Evolutionary conservation across 2,888 invertebrate species (phyloP).

Genomic region (Pseudococcus jackbeardsleyi): DNA sequence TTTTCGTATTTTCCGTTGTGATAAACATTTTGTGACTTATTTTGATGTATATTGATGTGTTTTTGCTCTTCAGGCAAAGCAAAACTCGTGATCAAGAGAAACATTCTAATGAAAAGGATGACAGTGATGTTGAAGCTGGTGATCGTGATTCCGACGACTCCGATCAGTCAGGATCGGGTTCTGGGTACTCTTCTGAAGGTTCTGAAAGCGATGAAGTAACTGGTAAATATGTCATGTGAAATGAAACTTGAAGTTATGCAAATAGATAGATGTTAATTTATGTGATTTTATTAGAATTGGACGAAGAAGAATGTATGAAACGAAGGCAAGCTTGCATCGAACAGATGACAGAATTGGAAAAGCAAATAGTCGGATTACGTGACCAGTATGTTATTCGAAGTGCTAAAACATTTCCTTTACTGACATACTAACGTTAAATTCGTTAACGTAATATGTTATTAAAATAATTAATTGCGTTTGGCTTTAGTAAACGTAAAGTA

Average conservation of each 20-base stretch:
- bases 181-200: slow-evolving; percentile 55
- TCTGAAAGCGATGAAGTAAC: slow-evolving; percentile 61
- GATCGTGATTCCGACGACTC: slow-evolving; percentile 59
- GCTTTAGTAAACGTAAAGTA: slow-evolving; percentile 85
- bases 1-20: background rate
- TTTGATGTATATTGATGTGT: background rate
- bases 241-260: background rate
- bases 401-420: background rate
- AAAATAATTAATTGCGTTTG: slow-evolving; percentile 67
- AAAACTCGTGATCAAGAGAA: background rate
- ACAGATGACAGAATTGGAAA: slow-evolving; percentile 88
- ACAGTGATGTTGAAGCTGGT: slow-evolving; percentile 57
- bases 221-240: slow-evolving; percentile 17
- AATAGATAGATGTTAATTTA: background rate
- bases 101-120: slow-evolving; percentile 35
- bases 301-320: slow-evolving; percentile 93
- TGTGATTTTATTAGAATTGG: slow-evolving; percentile 75
- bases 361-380: slow-evolving; percentile 86
- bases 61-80: background rate
- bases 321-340: slow-evolving; percentile 86
- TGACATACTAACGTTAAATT: slow-evolving; percentile 43
- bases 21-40: too few species aligned
- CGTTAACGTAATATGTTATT: slow-evolving; percentile 26
- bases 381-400: slow-evolving; percentile 78
- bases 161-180: slow-evolving; percentile 35